Conservation (phyloP, 1,140 invertebrate genomes). For the Wasmannia auropunctata region DNA sequence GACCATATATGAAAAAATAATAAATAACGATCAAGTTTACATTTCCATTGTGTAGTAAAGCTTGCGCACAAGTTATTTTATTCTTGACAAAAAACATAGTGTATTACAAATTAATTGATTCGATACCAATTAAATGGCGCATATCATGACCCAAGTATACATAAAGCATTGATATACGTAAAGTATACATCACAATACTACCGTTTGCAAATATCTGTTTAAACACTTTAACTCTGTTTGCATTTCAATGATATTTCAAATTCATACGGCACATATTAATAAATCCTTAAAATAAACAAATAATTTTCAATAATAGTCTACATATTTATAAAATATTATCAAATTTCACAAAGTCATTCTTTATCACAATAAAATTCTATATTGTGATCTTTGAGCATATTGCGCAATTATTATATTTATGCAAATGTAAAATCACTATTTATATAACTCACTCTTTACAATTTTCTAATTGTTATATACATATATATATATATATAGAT, state of each 20-base stretch:
- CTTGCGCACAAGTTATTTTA: neutral
- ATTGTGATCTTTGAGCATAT: neutral
- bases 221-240: slow-evolving; percentile 1
- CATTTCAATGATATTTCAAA: neutral
- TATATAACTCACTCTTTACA: slow-evolving; percentile 2
- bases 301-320: neutral
- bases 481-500: too few species aligned
- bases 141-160: neutral
- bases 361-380: neutral
- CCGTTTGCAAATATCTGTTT: neutral
- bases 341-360: neutral
- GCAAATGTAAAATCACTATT: slow-evolving; percentile 15
- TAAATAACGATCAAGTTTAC: too few species aligned
- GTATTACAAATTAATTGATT: slow-evolving; percentile 3
- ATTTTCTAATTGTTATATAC: slow-evolving; percentile 11
- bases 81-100: neutral
- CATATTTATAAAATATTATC: neutral
- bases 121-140: neutral
- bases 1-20: too few species aligned
- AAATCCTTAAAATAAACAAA: neutral
- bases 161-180: neutral
- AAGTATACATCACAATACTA: neutral
- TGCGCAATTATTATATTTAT: neutral
- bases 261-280: neutral
- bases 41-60: slow-evolving; percentile 10